Conservation (phyloP, 2,888 invertebrate genomes). For the Rotaria macrura region DNA sequence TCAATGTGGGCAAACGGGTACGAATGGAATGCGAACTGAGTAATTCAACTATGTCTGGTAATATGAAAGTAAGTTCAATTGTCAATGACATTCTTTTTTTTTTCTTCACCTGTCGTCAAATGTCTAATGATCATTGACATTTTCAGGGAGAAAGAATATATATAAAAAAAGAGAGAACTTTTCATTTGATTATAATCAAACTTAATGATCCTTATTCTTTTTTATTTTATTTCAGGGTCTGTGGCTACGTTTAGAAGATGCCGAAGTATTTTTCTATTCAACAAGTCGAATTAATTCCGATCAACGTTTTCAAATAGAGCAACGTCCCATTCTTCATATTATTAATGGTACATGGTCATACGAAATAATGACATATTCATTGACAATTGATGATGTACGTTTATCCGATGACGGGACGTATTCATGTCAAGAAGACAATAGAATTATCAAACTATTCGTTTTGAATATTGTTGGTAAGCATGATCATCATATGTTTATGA, state of each 20-base stretch:
- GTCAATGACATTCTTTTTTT: background rate
- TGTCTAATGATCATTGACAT: conserved; percentile 12
- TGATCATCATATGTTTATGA: background rate
- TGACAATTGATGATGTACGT: conserved; percentile 20
- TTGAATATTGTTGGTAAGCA: conserved; percentile 15
- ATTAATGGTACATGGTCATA: background rate
- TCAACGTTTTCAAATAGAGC: conserved; percentile 15
- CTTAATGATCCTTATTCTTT: background rate
- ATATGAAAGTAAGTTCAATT: conserved; percentile 8
- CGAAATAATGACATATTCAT: conserved; percentile 8
- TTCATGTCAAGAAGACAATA: conserved; percentile 16
- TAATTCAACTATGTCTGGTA: background rate
- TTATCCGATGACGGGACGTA: background rate
- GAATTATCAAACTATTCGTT: background rate
- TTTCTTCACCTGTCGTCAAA: conserved; percentile 5
- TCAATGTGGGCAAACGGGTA: background rate
- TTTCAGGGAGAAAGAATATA: background rate
- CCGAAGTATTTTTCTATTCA: conserved; percentile 12
- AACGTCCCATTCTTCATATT: conserved; percentile 11
- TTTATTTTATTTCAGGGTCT: background rate
- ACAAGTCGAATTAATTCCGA: conserved; percentile 10
- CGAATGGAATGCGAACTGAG: background rate
- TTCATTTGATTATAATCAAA: conserved; percentile 10
- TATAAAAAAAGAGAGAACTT: background rate
- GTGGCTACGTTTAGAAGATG: conserved; percentile 16